Percentiles rank a stretch among this genome's conserved stretches.
phyloP scores from a whole-genome alignment of 2,797 vertebrate genomes.

The Argentina silus region DNA sequence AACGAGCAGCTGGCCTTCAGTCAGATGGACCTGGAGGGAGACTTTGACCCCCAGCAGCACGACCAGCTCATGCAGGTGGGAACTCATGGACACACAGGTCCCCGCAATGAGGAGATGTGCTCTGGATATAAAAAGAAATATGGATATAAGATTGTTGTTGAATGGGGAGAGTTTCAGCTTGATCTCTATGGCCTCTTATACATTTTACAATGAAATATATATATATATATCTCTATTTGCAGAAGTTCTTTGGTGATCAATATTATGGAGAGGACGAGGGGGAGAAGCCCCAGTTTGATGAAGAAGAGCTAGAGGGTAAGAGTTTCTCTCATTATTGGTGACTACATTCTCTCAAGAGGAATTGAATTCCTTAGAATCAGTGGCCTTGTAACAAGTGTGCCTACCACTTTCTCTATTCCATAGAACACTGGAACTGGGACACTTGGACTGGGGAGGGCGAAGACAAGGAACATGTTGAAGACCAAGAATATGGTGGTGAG shows the following conservation, averaged over 20 bases:
- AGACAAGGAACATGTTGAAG: slow-evolving; percentile 22
- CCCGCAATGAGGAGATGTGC: neutral
- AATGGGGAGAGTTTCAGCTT: too few species aligned
- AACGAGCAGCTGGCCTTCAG: slow-evolving; percentile 79
- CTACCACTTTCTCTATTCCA: neutral
- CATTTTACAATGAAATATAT: too few species aligned
- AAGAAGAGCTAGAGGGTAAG: slow-evolving; percentile 82
- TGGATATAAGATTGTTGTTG: too few species aligned
- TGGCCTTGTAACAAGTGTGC: neutral
- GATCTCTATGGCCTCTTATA: too few species aligned
- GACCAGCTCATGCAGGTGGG: slow-evolving; percentile 89
- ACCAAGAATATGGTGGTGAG: slow-evolving; percentile 41
- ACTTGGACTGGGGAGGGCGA: slow-evolving; percentile 75
- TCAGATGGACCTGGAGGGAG: slow-evolving; percentile 79
- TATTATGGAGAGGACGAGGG: slow-evolving; percentile 82
- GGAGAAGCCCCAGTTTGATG: slow-evolving; percentile 89
- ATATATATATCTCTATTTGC: slow-evolving; percentile 18
- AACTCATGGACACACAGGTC: neutral
- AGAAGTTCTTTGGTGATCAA: slow-evolving; percentile 86
- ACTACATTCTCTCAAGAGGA: neutral
- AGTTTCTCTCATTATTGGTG: neutral
- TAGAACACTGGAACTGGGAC: slow-evolving; percentile 94
- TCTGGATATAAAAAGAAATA: neutral
- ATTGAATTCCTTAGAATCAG: neutral
- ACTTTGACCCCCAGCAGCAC: slow-evolving; percentile 84